Evolutionary conservation across 2,888 invertebrate species (phyloP), one percentile per base, ranked within the genome.

Genomic region (Synanthedon myopaeformis): DNA sequence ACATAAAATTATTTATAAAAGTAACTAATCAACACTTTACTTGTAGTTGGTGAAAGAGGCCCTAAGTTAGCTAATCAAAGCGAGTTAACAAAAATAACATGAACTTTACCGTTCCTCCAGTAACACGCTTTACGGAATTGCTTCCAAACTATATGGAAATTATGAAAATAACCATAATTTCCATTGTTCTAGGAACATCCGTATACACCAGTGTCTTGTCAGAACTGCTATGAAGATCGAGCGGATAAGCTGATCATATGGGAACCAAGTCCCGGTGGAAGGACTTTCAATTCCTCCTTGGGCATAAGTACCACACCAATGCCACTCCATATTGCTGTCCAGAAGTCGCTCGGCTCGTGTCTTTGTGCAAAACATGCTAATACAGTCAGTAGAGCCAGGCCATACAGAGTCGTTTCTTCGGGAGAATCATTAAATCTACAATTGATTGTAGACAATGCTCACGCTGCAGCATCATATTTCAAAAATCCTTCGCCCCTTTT

Each of bases 381-480:
- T 51, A 82, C 89, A 3, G 89, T 89, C 0, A 90, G 89, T 51
- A 88, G 89, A 66, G 90, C 87, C 4, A 84, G 89, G 49, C 91
- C 92, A 0, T 89, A 91, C 49, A 86, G 91, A 62, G 89, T 95
- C 0, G 92, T 95, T 0, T 95, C 95, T 0, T 91, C 92, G 12
- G 94, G 94, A 3, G 95, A 95, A 70, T 92, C 92, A 54, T 85
- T 96, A 53, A 94, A 95, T 64, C 89, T 96, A 12, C 94, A 94
- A 68, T 88, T 96, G 61, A 91, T 94, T 48, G 92, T 96, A 0
- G 96, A 96, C 66, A 93, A 93, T 12, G 92, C 93, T 12, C 95
- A 96, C 67, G 94, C 96, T 3, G 94, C 96, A 1, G 90, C 93
- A 0, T 95, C 94, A 53, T 96, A 96, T 76, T 96, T 96, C 81